These are phyloP conservation scores for Xanthia icteritia DNA, from an alignment of 2,888 invertebrate genomes.

Conservation along the genomic window DNA sequence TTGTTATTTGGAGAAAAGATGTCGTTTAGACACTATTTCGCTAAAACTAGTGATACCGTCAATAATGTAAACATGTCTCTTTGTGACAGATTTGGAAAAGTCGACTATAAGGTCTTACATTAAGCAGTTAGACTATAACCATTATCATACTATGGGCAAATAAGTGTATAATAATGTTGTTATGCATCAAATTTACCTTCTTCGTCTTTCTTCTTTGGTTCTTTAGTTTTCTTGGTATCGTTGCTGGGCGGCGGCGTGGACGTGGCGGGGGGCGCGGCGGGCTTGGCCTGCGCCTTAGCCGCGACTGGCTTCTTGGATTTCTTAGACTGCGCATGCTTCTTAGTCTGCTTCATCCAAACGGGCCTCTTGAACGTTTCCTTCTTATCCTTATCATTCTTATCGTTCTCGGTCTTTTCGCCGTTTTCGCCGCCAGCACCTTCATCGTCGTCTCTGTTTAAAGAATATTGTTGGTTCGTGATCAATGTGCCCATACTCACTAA, in stretches of 20 bases:
- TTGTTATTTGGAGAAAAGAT: not conserved
- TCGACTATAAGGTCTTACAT: not conserved
- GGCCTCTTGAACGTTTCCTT: constrained; percentile 92
- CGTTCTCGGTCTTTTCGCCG: constrained; percentile 85
- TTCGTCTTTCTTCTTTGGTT: constrained; percentile 85
- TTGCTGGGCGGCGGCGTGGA: constrained; percentile 71
- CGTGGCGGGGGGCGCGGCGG: constrained; percentile 65
- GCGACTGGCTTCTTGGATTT: constrained; percentile 76
- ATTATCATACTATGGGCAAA: not conserved
- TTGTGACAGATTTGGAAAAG: not conserved
- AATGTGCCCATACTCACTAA: not conserved
- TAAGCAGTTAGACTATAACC: not conserved
- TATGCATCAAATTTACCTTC: constrained; percentile 66
- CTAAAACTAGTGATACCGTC: not conserved
- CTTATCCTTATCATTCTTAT: constrained; percentile 86
- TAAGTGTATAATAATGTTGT: not conserved
- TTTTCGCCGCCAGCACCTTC: constrained; percentile 89
- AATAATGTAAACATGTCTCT: not conserved
- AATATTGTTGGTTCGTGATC: not conserved
- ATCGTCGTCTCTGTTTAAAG: constrained; percentile 87
- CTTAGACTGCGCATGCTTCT: constrained; percentile 78
- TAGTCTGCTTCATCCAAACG: constrained; percentile 78
- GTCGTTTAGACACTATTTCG: not conserved
- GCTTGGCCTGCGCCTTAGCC: constrained; percentile 73
- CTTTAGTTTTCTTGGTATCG: constrained; percentile 79